Evolutionary conservation across 1,140 invertebrate species (phyloP).

Genomic region (Cardiocondyla obscurior): DNA sequence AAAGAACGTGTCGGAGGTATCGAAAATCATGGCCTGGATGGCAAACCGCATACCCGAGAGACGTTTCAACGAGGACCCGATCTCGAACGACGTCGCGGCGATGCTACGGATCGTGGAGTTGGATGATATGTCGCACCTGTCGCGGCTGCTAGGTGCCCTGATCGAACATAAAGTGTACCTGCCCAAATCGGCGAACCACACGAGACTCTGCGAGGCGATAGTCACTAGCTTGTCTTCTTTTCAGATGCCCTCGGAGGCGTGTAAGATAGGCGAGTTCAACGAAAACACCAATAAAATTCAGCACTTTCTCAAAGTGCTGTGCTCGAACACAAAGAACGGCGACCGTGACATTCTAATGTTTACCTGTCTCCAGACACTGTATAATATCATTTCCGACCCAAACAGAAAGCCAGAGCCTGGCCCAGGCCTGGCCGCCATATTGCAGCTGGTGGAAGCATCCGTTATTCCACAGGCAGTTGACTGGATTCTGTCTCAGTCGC

Average conservation of each 20-base stretch:
- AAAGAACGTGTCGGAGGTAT: constrained; percentile 69
- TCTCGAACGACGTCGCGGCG: constrained; percentile 67
- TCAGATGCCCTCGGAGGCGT: constrained; percentile 53
- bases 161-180: constrained; percentile 63
- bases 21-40: constrained; percentile 72
- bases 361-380: constrained; percentile 75
- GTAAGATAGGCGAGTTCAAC: constrained; percentile 62
- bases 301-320: constrained; percentile 64
- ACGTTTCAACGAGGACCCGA: constrained; percentile 37
- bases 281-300: constrained; percentile 65
- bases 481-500: constrained; percentile 77
- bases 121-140: constrained; percentile 68
- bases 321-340: constrained; percentile 45
- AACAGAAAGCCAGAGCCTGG: constrained; percentile 77
- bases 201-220: constrained; percentile 72
- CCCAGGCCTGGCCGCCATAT: constrained; percentile 84
- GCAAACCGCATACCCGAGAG: constrained; percentile 64
- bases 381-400: constrained; percentile 76
- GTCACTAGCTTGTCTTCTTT: constrained; percentile 69
- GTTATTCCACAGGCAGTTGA: constrained; percentile 81
- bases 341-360: constrained; percentile 66
- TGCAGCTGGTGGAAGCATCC: constrained; percentile 82
- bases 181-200: constrained; percentile 47
- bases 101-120: constrained; percentile 62
- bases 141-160: constrained; percentile 66